Percentiles rank a stretch among this genome's conserved stretches.
Conservation (phyloP, 2,888 invertebrate species). For the Plebejus melissa region DNA sequence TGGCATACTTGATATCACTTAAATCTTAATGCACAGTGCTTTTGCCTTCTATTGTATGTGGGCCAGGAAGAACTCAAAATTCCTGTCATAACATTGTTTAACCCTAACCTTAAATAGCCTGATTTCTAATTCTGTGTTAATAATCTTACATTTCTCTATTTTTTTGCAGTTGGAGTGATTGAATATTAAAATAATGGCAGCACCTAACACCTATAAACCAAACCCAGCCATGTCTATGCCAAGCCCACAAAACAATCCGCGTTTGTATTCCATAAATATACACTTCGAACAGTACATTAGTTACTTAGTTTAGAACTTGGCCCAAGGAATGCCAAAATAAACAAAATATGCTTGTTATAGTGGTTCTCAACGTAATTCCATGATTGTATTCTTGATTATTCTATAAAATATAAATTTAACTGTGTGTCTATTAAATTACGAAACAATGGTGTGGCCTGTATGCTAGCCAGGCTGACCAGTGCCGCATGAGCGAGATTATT, state of each 20-base stretch:
- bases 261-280: conserved; percentile 76
- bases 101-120: background rate
- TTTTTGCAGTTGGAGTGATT: conserved; percentile 22
- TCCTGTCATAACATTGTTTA: background rate
- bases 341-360: conserved; percentile 24
- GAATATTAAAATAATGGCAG: conserved; percentile 84
- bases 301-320: conserved; percentile 15
- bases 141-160: background rate
- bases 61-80: background rate
- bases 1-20: background rate
- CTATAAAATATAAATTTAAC: background rate
- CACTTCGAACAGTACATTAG: conserved; percentile 33
- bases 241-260: conserved; percentile 83
- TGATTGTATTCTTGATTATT: background rate
- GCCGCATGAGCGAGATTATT: too few relatives aligned
- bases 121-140: background rate
- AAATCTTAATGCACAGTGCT: background rate
- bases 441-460: background rate
- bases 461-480: background rate
- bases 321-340: conserved; percentile 16
- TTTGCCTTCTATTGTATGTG: background rate
- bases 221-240: conserved; percentile 86
- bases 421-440: background rate
- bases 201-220: conserved; percentile 91
- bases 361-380: conserved; percentile 10